Base-by-base conservation (phyloP, 2,113 vertebrate species). In the Hemiscyllium ocellatum region DNA sequence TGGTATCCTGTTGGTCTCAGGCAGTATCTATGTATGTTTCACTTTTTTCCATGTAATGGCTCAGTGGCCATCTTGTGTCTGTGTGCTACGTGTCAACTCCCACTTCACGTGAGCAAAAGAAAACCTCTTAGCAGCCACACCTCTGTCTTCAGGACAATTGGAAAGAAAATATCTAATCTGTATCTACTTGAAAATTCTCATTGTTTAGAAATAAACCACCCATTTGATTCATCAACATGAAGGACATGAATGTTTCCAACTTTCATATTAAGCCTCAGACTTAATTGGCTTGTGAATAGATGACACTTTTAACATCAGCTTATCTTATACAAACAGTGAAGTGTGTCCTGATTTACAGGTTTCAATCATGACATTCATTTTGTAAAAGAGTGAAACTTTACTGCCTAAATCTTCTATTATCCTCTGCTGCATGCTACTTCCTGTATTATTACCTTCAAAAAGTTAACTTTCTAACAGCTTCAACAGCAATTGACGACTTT, bases 221-320 rank as follows among this genome's bases (percentile, higher is more conserved):
- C 8, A 33, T 89, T 89, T 89, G 96, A 96, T 97, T 96, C 96
- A 97, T 97, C 96, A 97, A 96, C 96, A 96, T 97, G 96, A 96
- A 97, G 97, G 97, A 97, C 97, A 97, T 96, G 97, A 97, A 70
- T 95, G 96, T 96, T 96, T 97, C 97, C 97, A 96, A 96, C 96
- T 96, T 97, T 97, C 97, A 97, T 96, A 97, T 97, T 13, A 37
- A 83, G n/a, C 6, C 96, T 97, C 97, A 96, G 96, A 90, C 96
- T 97, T 96, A 96, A 96, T 96, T 96, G 96, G 97, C 95, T 61
- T 83, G 96, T 96, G 95, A 96, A 97, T 96, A 96, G 26, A 10
- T 89, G 52, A 56, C 52, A 89, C 7, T 4, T 29, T 89, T 89
- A 61, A 52, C 24, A 89, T 56, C 50, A 61, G 86, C 19, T 89